phyloP scores from a whole-genome alignment of 2,797 vertebrate genomes.

The Cryptoprocta ferox region DNA sequence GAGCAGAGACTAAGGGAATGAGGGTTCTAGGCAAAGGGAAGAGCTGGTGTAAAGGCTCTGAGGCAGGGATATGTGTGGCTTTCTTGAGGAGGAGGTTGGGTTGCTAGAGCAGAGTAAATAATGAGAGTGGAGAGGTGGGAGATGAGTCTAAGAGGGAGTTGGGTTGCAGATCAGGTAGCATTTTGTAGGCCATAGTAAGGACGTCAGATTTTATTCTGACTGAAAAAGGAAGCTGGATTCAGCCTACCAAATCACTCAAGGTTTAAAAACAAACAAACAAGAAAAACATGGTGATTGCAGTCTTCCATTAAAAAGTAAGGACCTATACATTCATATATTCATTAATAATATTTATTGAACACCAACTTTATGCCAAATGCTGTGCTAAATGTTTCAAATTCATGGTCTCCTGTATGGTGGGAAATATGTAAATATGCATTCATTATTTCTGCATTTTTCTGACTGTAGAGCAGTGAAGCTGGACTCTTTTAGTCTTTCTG shows the following conservation, averaged over 20 bases:
- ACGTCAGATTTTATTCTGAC: constrained; percentile 29
- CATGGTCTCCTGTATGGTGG: neutral
- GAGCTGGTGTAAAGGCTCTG: neutral
- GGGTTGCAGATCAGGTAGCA: neutral
- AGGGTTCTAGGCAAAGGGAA: neutral
- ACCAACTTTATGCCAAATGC: neutral
- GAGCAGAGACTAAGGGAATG: neutral
- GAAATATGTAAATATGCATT: neutral
- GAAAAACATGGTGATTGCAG: neutral
- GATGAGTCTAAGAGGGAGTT: neutral
- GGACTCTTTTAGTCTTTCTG: neutral
- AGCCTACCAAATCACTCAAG: neutral
- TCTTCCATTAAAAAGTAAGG: neutral
- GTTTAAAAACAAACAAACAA: constrained; percentile 9
- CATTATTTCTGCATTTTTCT: constrained; percentile 12
- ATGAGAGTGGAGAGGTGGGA: neutral
- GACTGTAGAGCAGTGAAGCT: neutral
- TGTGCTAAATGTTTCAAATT: neutral
- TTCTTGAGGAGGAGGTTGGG: neutral
- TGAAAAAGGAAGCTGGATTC: neutral
- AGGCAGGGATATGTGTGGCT: neutral
- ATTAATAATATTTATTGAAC: neutral
- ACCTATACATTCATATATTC: neutral
- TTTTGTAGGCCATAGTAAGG: neutral
- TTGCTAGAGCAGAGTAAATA: neutral